Evolutionary conservation across 2,888 invertebrate genomes (phyloP).

Genomic region (Portevinia maculata): DNA sequence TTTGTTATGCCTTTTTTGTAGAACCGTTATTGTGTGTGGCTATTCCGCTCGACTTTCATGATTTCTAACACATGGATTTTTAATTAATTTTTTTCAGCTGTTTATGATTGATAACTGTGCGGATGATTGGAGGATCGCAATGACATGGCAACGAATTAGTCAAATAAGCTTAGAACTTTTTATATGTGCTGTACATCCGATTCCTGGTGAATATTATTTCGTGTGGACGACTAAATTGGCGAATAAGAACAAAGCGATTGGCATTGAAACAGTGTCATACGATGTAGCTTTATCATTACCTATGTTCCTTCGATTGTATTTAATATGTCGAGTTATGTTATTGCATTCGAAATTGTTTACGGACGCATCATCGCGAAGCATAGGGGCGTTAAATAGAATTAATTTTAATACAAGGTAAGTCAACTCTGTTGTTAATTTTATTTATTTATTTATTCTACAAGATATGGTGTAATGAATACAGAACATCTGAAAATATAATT

Average conservation of each 20-base stretch:
- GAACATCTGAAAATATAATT: no score
- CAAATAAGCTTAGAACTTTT: constrained; percentile 95
- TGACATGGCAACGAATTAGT: constrained; percentile 98
- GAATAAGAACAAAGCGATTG: constrained; percentile 90
- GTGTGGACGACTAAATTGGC: constrained; percentile 98
- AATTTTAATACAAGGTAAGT: constrained; percentile 96
- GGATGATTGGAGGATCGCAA: constrained; percentile 99
- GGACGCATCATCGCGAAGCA: constrained; percentile 99
- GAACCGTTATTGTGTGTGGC: constrained; percentile 74
- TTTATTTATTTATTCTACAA: background rate
- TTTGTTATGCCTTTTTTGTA: constrained; percentile 51
- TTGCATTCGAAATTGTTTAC: constrained; percentile 99
- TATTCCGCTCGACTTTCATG: constrained; percentile 37
- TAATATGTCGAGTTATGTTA: constrained; percentile 99
- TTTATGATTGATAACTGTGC: constrained; percentile 99
- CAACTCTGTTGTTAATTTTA: no score
- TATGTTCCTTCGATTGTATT: constrained; percentile 99
- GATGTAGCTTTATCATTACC: constrained; percentile 99
- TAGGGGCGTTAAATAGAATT: constrained; percentile 98
- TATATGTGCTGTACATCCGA: constrained; percentile 98
- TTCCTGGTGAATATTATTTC: constrained; percentile 98
- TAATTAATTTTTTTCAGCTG: constrained; percentile 86
- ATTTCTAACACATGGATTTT: constrained; percentile 77
- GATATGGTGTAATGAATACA: no score
- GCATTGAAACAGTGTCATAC: constrained; percentile 91